Percentiles rank a stretch among this genome's conserved stretches.
Conservation (phyloP, 2,797 vertebrate genomes). For the Lacerta viridis region DNA sequence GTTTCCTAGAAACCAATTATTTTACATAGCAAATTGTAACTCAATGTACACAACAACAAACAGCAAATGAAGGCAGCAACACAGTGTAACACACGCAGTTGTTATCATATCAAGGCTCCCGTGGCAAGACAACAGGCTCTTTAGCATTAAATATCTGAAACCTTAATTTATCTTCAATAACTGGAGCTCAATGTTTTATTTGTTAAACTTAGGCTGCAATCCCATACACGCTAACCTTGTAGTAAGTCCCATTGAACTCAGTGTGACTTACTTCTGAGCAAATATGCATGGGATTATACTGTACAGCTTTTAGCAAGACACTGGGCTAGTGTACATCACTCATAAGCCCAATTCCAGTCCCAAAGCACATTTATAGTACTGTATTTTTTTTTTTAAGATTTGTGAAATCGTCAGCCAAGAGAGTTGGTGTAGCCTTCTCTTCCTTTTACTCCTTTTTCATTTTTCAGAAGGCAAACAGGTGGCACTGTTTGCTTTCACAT, state of each 20-base stretch:
- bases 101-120: constrained; percentile 53
- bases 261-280: neutral
- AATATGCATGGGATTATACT: neutral
- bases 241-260: neutral
- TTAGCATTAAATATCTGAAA: constrained; percentile 36
- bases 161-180: constrained; percentile 33
- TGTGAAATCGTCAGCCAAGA: constrained; percentile 39
- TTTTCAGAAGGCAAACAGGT: neutral
- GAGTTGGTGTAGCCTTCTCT: constrained; percentile 51
- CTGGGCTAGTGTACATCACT: constrained; percentile 47
- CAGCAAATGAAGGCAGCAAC: constrained; percentile 5
- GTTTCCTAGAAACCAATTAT: constrained; percentile 24
- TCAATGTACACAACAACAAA: constrained; percentile 39
- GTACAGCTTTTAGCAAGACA: constrained; percentile 41
- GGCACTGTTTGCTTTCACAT: constrained; percentile 33
- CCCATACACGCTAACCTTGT: neutral
- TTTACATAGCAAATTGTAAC: neutral
- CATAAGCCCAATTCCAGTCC: constrained; percentile 44
- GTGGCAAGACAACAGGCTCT: constrained; percentile 66
- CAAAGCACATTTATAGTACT: constrained; percentile 30
- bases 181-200: constrained; percentile 28
- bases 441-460: constrained; percentile 41
- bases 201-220: constrained; percentile 51
- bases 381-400: constrained; percentile 32
- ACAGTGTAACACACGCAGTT: constrained; percentile 12